Conservation (phyloP, 1,140 invertebrate species). For the Phocides pigmalion region DNA sequence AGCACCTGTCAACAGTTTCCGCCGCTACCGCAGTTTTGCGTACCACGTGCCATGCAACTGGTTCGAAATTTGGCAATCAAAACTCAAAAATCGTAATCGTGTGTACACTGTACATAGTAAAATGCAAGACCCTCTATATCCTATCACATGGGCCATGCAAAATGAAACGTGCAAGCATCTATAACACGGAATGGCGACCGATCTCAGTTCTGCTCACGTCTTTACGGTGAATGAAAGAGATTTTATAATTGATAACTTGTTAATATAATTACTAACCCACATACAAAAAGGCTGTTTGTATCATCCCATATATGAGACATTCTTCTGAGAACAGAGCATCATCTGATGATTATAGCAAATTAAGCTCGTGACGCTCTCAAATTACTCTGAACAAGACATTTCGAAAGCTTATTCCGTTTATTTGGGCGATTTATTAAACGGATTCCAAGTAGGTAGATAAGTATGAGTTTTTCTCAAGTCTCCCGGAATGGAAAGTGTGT, state of each 20-base stretch:
- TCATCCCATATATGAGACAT: constrained; percentile 23
- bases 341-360: constrained; percentile 30
- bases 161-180: constrained; percentile 24
- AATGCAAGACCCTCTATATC: constrained; percentile 3
- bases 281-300: constrained; percentile 34
- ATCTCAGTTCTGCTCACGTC: constrained; percentile 46
- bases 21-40: too few relatives aligned
- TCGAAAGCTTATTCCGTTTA: constrained; percentile 19
- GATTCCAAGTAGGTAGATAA: neutral
- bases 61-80: too few relatives aligned
- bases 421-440: constrained; percentile 5
- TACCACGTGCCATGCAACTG: too few relatives aligned
- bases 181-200: constrained; percentile 32
- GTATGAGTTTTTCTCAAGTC: neutral
- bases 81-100: too few relatives aligned
- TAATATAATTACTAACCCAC: constrained; percentile 47
- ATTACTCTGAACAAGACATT: constrained; percentile 27
- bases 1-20: too few relatives aligned
- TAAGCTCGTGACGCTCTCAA: constrained; percentile 19
- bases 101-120: too few relatives aligned
- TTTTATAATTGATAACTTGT: constrained; percentile 54
- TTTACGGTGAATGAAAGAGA: constrained; percentile 41
- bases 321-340: constrained; percentile 19
- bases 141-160: constrained; percentile 23
- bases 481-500: constrained; percentile 1